Evolutionary conservation across 2,113 vertebrate genomes (phyloP).

Genomic region (Notothenia coriiceps): DNA sequence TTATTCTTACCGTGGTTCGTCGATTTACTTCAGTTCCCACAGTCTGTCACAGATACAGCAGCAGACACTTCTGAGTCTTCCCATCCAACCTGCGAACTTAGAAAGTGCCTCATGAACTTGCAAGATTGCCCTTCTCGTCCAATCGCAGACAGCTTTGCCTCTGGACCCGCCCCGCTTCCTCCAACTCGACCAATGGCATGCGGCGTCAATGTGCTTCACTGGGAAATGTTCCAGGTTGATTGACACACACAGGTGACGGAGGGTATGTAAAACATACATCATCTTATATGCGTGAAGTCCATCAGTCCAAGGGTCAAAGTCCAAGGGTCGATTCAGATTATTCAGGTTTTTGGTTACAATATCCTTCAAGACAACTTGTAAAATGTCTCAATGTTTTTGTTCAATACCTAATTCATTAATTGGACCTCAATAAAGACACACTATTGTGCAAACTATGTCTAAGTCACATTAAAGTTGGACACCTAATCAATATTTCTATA

Average conservation of each 20-base stretch:
- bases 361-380: neutral
- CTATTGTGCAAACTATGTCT: neutral
- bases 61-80: constrained; percentile 1
- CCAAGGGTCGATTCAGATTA: neutral
- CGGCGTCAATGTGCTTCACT: neutral
- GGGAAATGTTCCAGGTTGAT: constrained; percentile 49
- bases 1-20: constrained; percentile 48
- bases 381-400: neutral
- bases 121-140: constrained; percentile 45
- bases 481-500: neutral
- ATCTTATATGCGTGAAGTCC: neutral
- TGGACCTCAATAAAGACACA: neutral
- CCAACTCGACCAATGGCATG: constrained; percentile 66
- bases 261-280: neutral
- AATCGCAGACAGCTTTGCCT: constrained; percentile 45
- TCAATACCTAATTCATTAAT: neutral
- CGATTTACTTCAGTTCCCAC: constrained; percentile 6
- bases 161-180: constrained; percentile 48
- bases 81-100: constrained; percentile 64
- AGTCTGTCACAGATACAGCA: neutral
- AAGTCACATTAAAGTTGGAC: neutral
- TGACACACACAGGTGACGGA: constrained; percentile 76
- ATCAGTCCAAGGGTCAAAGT: neutral
- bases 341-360: neutral
- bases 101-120: constrained; percentile 36